Conservation (phyloP, 1,140 invertebrate genomes). For the Drosophila insularis region DNA sequence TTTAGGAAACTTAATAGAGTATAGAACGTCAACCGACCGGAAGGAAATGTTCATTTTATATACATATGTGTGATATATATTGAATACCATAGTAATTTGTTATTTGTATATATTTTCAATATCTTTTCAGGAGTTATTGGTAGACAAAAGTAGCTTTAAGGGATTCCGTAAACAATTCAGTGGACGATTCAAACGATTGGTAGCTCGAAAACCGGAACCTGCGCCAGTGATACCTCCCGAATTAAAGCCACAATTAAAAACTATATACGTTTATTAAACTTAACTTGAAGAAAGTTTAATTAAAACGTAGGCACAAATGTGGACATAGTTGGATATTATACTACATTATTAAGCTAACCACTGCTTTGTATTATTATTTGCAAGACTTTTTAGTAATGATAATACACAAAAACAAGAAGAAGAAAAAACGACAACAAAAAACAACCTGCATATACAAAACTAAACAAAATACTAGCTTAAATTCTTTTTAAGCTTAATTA, state of each 20-base stretch:
- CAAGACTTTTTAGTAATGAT: slow-evolving; percentile 2
- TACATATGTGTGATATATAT: not conserved
- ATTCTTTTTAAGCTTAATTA: slow-evolving; percentile 1
- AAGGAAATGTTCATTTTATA: not conserved
- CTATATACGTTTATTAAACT: slow-evolving; percentile 93
- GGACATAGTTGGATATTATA: slow-evolving; percentile 6
- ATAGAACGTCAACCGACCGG: not conserved
- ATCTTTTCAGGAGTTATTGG: slow-evolving; percentile 88
- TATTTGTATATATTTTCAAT: slow-evolving; percentile 8
- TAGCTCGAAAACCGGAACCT: slow-evolving; percentile 91
- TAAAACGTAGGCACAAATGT: slow-evolving; percentile 47
- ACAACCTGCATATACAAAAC: slow-evolving; percentile 11
- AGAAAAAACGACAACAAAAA: not conserved
- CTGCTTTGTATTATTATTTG: slow-evolving; percentile 10
- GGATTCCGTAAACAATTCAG: slow-evolving; percentile 92
- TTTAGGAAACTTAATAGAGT: not conserved
- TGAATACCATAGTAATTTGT: not conserved
- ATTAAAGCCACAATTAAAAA: slow-evolving; percentile 92
- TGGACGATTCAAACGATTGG: slow-evolving; percentile 90
- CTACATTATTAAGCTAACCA: not conserved
- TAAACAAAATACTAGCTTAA: slow-evolving; percentile 1
- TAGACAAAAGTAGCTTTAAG: slow-evolving; percentile 90
- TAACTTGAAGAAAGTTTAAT: slow-evolving; percentile 15
- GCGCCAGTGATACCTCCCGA: slow-evolving; percentile 92
- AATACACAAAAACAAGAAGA: not conserved